Base-by-base conservation (phyloP, 2,797 vertebrate genomes). In the Remorina albescens region DNA sequence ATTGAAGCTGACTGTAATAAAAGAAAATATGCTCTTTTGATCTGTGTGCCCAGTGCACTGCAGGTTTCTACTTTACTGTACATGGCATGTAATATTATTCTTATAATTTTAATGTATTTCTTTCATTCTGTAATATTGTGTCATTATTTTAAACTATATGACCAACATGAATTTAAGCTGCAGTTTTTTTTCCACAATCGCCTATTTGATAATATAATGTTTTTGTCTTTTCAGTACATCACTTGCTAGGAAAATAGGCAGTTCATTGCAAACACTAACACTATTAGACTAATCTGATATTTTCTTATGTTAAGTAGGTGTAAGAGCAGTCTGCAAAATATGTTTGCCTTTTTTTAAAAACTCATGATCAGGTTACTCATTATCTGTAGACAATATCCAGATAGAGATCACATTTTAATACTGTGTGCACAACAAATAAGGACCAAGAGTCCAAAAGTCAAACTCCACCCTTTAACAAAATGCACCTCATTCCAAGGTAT, bases 371-470 rank as follows among this genome's bases (percentile, higher is more conserved):
- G 44, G 39, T 21, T 26, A 25, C 16, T 73, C 15, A 36, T 59
- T 76, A 50, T 71, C 16, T 5, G 0, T 26, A 41, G 8, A 49
- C 8, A 34, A 55, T 51, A 55, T 28, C 57, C 44, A 67, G 28
- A 70, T 41, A 71, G 37, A 67, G 28, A 73, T 69, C 21, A 7
- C 30, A 39, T 69, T 76, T 80, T 71, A 82, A 86, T 84, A 80
- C 62, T 67, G 59, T 44, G 73, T 67, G 60, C 77, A 82, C 56
- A 63, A 78, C 77, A 80, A 89, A 86, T 78, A 76, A 72, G 13
- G 59, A 37, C 28, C 34, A 42, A 34, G 70, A 86, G 85, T 91
- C 81, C 82, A 88, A 87, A 84, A 82, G 84, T 85, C 88, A 74
- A 86, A 78, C 87, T 82, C 75, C 82, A 88, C 81, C 86, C 83